Percentiles rank a stretch among this genome's conserved stretches.
Conservation (phyloP, 2,888 invertebrate genomes). For the Philereme transversata region DNA sequence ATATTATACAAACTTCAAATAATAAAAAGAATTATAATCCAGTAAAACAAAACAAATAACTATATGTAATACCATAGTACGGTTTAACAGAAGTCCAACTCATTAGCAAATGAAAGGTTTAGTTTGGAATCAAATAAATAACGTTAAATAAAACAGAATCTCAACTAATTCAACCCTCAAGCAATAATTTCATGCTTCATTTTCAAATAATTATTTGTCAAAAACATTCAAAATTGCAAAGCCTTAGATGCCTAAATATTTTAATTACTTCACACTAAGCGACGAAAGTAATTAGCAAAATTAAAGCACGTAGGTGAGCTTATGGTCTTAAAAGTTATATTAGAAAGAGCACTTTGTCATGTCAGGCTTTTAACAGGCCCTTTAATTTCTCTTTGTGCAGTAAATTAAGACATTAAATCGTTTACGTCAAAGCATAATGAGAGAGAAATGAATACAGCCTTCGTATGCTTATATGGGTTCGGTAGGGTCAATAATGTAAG, state of each 20-base stretch:
- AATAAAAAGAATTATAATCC: too few relatives aligned
- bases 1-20: too few relatives aligned
- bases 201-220: slow-evolving; percentile 43
- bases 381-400: slow-evolving; percentile 80
- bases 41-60: too few relatives aligned
- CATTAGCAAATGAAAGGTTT: too few relatives aligned
- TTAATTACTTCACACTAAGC: slow-evolving; percentile 57
- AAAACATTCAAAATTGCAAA: slow-evolving; percentile 37
- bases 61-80: too few relatives aligned
- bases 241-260: slow-evolving; percentile 40
- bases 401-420: slow-evolving; percentile 81
- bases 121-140: not conserved
- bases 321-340: slow-evolving; percentile 77
- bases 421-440: slow-evolving; percentile 71
- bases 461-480: slow-evolving; percentile 28
- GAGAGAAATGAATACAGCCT: slow-evolving; percentile 56
- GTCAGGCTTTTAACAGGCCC: slow-evolving; percentile 79
- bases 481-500: not conserved
- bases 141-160: slow-evolving; percentile 9
- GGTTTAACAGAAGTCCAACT: too few relatives aligned
- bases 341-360: slow-evolving; percentile 79
- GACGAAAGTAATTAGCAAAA: slow-evolving; percentile 72
- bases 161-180: slow-evolving; percentile 41
- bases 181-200: slow-evolving; percentile 34
- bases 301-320: slow-evolving; percentile 70